Conservation (phyloP, 2,888 invertebrate species). For the Cantharis rufa region DNA sequence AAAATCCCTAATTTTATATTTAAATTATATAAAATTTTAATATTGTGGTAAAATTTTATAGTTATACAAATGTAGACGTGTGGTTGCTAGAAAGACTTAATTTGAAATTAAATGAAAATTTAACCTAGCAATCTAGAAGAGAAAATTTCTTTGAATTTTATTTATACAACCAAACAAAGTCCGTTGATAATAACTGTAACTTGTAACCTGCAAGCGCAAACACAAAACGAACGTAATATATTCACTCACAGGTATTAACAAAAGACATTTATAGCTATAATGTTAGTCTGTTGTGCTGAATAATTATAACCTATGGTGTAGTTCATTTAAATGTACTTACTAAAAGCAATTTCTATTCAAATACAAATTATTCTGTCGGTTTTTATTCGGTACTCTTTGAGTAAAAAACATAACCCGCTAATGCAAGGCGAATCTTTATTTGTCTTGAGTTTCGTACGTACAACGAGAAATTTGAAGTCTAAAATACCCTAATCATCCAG, state of each 20-base stretch:
- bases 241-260: background rate
- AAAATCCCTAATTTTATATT: too few species aligned
- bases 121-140: background rate
- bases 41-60: background rate
- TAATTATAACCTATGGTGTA: background rate
- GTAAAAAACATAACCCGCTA: background rate
- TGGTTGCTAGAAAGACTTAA: background rate
- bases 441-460: background rate
- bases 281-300: background rate
- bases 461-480: slow-evolving; percentile 6
- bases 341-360: background rate
- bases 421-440: background rate
- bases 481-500: slow-evolving; percentile 27
- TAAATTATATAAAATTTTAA: too few species aligned
- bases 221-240: background rate
- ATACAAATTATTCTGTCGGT: background rate
- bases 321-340: background rate
- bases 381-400: background rate
- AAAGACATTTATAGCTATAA: background rate
- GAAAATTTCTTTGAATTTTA: background rate
- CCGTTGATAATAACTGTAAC: background rate
- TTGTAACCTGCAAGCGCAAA: background rate
- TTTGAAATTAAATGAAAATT: background rate
- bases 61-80: background rate
- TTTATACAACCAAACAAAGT: background rate